Base-by-base conservation (phyloP, 2,113 vertebrate genomes). In the Protobothrops flavoviridis region DNA sequence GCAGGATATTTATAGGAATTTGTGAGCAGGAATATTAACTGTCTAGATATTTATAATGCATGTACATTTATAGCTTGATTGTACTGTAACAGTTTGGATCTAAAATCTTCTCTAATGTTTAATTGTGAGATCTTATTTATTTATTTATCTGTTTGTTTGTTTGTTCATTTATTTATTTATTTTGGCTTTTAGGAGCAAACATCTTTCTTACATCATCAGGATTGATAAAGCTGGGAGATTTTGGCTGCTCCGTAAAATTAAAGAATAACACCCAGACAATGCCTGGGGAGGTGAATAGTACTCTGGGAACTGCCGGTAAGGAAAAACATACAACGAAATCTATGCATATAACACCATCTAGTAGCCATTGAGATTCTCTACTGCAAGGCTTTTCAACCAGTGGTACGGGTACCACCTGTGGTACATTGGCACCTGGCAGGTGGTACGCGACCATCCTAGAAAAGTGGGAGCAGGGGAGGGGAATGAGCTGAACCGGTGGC, bases 201-300 rank as follows among this genome's bases (percentile, higher is more conserved):
- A 99, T 99, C 94, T 99, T 99, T 96, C 98, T 99, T 94, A 99
- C 99, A 29, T 99, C 99, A 0, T 99, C 99, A 0, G 99, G 99
- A 21, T 97, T 99, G 7, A 99, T 99, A 96, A 99, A 99, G 95
- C 97, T 99, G 45, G 99, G 99, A 20, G 99, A 99, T 95, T 99
- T 99, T 55, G 99, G 99, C 94, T 99, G 99, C 94, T 99, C 99
- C 0, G 99, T 99, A 87, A 99, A 99, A 95, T 97, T 99, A 81
- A 99, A 99, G 93, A 99, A 99, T 97, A 99, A 99, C 29, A 98
- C 99, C 0, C 99, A 99, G 95, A 99, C 99, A 26, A 99, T 99
- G 99, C 99, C 99, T 4, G 99, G 99, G 7, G 99, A 99, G 96
- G 99, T 99, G 95, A 99, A 99, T 97, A 99, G 99, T 97, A 99